These are phyloP conservation scores for Thalassaphorura encarpata DNA, from an alignment of 1,140 invertebrate genomes.

Conservation along the genomic window DNA sequence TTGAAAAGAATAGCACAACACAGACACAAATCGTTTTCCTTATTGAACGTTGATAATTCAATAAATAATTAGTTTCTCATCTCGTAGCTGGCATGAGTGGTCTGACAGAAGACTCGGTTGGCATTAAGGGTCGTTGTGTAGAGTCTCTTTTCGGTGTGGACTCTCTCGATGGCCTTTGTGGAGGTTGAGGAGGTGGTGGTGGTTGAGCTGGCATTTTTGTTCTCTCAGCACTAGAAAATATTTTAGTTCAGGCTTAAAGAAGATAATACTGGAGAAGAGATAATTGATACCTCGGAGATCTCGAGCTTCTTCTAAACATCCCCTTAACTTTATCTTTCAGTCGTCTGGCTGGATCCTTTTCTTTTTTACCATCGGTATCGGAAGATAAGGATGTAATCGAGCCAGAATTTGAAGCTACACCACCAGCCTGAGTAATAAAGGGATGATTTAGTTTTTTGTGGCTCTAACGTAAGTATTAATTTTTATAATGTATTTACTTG, in stretches of 20 bases:
- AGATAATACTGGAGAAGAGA: not conserved
- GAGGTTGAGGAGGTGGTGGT: constrained; percentile 8
- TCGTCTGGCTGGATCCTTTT: constrained; percentile 48
- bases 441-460: constrained; percentile 3
- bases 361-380: constrained; percentile 44
- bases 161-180: constrained; percentile 24
- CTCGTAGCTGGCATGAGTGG: constrained; percentile 26
- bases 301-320: constrained; percentile 60
- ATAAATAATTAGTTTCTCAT: not conserved
- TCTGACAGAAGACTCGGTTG: constrained; percentile 17
- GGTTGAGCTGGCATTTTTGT: constrained; percentile 1
- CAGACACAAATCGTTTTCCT: no score
- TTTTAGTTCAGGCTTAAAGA: not conserved
- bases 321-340: constrained; percentile 66
- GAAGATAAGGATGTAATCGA: constrained; percentile 68
- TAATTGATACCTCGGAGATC: constrained; percentile 26
- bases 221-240: constrained; percentile 19
- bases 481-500: constrained; percentile 27
- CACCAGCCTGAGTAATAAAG: constrained; percentile 22
- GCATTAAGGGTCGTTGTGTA: constrained; percentile 28
- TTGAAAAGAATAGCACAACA: no score
- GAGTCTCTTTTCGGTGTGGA: constrained; percentile 22
- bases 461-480: not conserved
- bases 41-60: no score
- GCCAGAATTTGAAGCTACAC: constrained; percentile 45